Evolutionary conservation across 2,888 invertebrate species (phyloP).

Genomic region (Arrhopalites spinosus): DNA sequence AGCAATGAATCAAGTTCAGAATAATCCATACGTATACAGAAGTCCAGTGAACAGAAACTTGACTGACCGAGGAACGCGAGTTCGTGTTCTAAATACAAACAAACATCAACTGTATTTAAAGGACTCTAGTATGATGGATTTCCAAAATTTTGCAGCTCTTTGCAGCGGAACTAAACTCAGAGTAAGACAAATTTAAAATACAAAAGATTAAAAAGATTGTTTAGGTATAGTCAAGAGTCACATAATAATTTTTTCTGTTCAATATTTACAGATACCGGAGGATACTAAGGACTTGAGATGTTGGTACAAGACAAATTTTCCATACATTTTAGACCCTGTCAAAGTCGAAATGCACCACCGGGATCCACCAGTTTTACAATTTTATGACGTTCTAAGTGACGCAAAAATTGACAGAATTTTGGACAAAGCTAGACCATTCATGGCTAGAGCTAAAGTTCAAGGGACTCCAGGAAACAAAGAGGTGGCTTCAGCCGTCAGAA

Average conservation of each 20-base stretch:
- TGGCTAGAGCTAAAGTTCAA: constrained; percentile 58
- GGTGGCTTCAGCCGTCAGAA: constrained; percentile 57
- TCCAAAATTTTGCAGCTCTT: constrained; percentile 58
- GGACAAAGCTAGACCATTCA: constrained; percentile 51
- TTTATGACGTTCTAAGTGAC: constrained; percentile 57
- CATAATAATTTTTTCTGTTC: neutral
- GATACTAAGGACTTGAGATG: constrained; percentile 55
- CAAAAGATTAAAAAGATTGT: too few species aligned
- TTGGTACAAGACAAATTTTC: constrained; percentile 55
- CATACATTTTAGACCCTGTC: constrained; percentile 57
- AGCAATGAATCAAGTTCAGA: constrained; percentile 23
- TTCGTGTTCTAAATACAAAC: constrained; percentile 30
- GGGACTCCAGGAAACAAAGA: constrained; percentile 52
- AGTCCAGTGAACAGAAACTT: constrained; percentile 18
- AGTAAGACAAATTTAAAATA: constrained; percentile 29
- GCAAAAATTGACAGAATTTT: constrained; percentile 56
- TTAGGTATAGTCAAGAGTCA: too few species aligned
- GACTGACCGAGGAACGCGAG: constrained; percentile 24
- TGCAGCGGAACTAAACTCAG: constrained; percentile 57
- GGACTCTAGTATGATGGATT: constrained; percentile 55
- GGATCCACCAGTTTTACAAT: constrained; percentile 56
- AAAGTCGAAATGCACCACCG: constrained; percentile 57
- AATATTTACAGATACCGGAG: constrained; percentile 20
- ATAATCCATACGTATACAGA: constrained; percentile 28
- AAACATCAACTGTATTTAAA: constrained; percentile 39